Evolutionary conservation across 2,888 invertebrate species (phyloP), one percentile per base, ranked within the genome.

Genomic region (Drosophila meridionalis): DNA sequence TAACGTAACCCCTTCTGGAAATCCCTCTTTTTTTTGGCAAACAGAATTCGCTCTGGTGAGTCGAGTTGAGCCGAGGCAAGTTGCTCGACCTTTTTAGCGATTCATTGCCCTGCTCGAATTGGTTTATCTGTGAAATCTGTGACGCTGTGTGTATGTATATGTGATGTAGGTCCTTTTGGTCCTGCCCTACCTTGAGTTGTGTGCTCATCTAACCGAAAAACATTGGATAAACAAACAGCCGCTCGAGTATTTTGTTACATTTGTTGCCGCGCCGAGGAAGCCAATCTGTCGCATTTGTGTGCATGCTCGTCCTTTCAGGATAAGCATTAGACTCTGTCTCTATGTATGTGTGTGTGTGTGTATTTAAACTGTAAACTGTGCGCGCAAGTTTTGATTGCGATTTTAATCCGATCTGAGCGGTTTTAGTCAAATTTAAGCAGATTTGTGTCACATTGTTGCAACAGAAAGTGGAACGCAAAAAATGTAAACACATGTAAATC

Each of bases 381-480:
- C 69, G 76, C 34, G 77, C 76, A 79, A 86, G 83, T 83, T 84
- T 83, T 84, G 86, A 91, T 90, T 88, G 81, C 66, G 81, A 80
- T 80, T 90, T 91, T 93, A 93, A 93, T 91, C 93, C 92, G 92
- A 82, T 92, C 86, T 91, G 90, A 92, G 91, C 92, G 90, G 86
- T 92, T 93, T 85, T 90, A 93, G 93, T 92, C 92, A 93, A 93
- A 93, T 93, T 93, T 93, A 92, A 91, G 84, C 76, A 92, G 93
- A 92, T 93, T 93, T 93, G 75, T 90, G 93, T 92, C 93, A 92
- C 82, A 82, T 83, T 80, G 82, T 77, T 60, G 73, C 73, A 69
- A 70, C 77, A 72, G 59, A 87, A 78, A 83, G 78, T 74, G 86
- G 73, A 60, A 74, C 73, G 47, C 82, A 60, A 52, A 80, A 83